These are phyloP conservation scores for Agrilus biguttatus DNA, from an alignment of 2,888 invertebrate genomes.

Conservation along the genomic window DNA sequence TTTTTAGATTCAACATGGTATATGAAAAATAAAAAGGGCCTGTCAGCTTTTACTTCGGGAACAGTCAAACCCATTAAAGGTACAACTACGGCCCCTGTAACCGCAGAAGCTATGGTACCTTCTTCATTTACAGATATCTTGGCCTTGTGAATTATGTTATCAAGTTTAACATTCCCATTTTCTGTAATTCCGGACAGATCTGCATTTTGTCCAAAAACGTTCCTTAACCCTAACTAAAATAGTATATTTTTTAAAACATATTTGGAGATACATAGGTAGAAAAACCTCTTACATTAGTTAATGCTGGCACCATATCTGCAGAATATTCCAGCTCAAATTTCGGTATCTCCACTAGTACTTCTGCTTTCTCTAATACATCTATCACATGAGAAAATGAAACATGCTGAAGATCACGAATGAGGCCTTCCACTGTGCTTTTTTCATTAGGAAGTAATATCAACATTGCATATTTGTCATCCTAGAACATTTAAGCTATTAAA, in stretches of 20 bases:
- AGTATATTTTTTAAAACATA: conserved; percentile 1
- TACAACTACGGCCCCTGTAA: conserved; percentile 41
- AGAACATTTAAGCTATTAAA: conserved; percentile 12
- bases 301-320: conserved; percentile 34
- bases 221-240: conserved; percentile 42
- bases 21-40: conserved; percentile 52
- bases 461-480: conserved; percentile 50
- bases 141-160: conserved; percentile 46
- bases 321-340: conserved; percentile 44
- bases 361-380: conserved; percentile 30
- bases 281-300: conserved; percentile 34
- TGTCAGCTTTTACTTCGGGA: conserved; percentile 38
- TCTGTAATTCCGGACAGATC: conserved; percentile 43
- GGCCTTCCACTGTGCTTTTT: conserved; percentile 31
- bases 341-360: conserved; percentile 42
- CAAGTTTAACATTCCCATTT: conserved; percentile 31
- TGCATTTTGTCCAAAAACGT: conserved; percentile 40
- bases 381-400: conserved; percentile 37
- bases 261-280: background rate
- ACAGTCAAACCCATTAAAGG: conserved; percentile 42
- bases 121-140: conserved; percentile 49
- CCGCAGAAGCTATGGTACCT: conserved; percentile 51
- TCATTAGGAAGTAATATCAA: conserved; percentile 43
- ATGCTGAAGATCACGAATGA: conserved; percentile 43
- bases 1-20: conserved; percentile 38